Percentiles rank a stretch among this genome's conserved stretches.
Evolutionary conservation across 2,113 vertebrate genomes (phyloP).

Genomic region (Orientallactaga bullata): DNA sequence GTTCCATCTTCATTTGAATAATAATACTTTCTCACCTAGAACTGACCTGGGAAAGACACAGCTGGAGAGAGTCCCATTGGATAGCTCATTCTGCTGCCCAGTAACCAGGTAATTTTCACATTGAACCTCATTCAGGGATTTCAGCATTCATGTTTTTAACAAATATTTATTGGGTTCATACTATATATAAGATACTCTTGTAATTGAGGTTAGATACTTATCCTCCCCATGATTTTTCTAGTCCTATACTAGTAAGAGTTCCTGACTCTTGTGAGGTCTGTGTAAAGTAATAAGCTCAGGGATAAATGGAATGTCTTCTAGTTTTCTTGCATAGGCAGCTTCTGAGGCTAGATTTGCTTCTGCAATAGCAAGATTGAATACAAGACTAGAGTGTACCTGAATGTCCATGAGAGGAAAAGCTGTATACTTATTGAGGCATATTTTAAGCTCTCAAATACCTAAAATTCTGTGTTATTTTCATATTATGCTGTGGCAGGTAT

Average conservation of each 20-base stretch:
- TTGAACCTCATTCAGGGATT: background rate
- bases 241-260: background rate
- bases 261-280: background rate
- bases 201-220: background rate
- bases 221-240: slow-evolving; percentile 7
- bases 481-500: background rate
- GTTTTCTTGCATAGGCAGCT: background rate
- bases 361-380: background rate
- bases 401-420: background rate
- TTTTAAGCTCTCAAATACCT: background rate
- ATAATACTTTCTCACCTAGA: background rate
- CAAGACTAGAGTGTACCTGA: background rate
- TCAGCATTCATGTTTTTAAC: slow-evolving; percentile 30
- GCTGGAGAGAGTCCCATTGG: background rate
- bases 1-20: background rate
- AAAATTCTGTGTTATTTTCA: background rate
- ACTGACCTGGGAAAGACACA: background rate
- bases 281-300: background rate
- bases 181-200: background rate
- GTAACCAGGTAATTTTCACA: background rate
- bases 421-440: background rate
- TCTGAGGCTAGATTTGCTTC: background rate
- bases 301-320: background rate
- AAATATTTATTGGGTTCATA: background rate
- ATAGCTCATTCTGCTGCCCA: background rate